A percentile compares a stretch with the other conserved stretches of the same genome.
These are phyloP conservation scores for Luperina nickerlii DNA, from an alignment of 2,888 invertebrate genomes.

Conservation along the genomic window DNA sequence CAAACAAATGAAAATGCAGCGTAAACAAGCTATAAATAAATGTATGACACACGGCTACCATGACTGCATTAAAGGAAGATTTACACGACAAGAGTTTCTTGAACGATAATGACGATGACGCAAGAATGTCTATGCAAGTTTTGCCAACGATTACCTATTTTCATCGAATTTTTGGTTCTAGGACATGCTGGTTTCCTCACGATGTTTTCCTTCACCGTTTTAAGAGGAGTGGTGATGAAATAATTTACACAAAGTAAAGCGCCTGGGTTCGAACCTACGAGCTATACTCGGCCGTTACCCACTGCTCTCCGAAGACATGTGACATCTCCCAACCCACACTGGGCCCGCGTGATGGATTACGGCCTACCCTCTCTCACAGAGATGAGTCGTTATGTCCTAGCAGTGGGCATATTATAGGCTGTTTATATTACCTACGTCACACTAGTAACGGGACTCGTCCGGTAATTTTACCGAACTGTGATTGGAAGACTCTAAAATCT, in stretches of 20 bases:
- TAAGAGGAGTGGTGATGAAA: neutral
- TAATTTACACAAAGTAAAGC: no score
- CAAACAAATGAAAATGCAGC: conserved; percentile 46
- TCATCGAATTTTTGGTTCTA: neutral
- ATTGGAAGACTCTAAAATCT: neutral
- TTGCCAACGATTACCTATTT: neutral
- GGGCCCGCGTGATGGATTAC: no score
- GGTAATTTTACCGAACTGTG: neutral
- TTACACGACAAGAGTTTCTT: conserved; percentile 27
- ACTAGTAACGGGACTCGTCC: neutral
- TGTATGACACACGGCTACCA: conserved; percentile 45
- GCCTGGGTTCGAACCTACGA: no score
- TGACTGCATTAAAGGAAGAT: conserved; percentile 26
- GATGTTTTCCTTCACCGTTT: neutral
- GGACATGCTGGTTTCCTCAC: neutral
- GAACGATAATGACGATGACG: no score
- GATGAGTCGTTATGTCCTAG: no score
- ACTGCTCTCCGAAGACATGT: no score
- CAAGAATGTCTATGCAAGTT: neutral
- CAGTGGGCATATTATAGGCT: no score
- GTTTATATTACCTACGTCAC: no score
- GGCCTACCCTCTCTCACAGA: no score
- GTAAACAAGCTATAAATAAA: conserved; percentile 58
- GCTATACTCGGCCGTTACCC: neutral
- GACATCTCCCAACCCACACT: no score